Evolutionary conservation across 2,113 vertebrate genomes (phyloP).

Genomic region (Megaceryle maxima): DNA sequence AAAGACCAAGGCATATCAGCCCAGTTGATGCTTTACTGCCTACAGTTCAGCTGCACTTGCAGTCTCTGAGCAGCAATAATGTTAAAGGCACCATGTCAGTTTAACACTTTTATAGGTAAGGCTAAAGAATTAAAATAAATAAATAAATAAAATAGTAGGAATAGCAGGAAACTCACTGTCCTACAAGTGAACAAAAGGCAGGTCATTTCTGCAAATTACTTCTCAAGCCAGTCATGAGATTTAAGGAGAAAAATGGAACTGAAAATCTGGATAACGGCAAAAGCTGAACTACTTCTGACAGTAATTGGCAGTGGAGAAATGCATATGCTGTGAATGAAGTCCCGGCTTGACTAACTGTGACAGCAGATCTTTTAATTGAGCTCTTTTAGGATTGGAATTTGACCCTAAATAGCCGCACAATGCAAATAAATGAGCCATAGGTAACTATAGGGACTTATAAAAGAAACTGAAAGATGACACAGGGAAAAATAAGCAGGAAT

Average conservation of each 20-base stretch:
- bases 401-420: neutral
- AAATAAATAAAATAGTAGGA: fast-evolving
- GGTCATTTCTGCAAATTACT: neutral
- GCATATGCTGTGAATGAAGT: neutral
- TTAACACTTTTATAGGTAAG: neutral
- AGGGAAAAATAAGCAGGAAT: neutral
- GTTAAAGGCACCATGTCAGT: neutral
- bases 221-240: neutral
- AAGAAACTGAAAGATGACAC: neutral
- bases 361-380: neutral
- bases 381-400: neutral
- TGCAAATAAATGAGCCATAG: neutral
- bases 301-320: neutral
- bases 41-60: neutral
- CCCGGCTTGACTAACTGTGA: neutral
- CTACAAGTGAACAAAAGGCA: neutral
- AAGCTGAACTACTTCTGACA: neutral
- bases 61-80: neutral
- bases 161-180: neutral
- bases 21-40: neutral
- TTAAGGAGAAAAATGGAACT: neutral
- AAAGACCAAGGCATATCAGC: neutral
- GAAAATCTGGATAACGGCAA: neutral
- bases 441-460: neutral
- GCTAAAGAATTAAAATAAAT: neutral